These are phyloP conservation scores for Sebastes taczanowskii DNA, from an alignment of 2,797 vertebrate species.

Conservation along the genomic window DNA sequence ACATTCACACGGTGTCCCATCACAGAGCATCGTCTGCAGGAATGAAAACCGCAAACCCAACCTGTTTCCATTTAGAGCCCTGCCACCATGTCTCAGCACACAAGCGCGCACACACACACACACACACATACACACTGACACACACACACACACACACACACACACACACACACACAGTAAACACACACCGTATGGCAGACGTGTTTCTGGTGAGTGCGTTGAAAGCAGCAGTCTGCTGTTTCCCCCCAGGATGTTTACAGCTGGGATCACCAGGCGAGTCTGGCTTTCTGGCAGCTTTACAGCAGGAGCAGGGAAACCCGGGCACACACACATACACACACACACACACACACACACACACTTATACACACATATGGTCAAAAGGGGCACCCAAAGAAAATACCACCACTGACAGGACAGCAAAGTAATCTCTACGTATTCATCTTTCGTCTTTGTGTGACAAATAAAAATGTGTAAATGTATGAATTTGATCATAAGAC, in stretches of 20 bases:
- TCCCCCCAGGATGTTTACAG: conserved; percentile 77
- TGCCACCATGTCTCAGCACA: conserved; percentile 42
- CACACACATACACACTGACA: background rate
- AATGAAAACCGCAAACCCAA: conserved; percentile 72
- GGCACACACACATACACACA: conserved; percentile 7
- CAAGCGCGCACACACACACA: background rate
- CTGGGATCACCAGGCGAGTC: conserved; percentile 74
- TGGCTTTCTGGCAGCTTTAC: conserved; percentile 76
- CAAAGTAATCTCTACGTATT: background rate
- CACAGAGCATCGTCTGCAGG: conserved; percentile 61
- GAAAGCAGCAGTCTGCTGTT: conserved; percentile 52
- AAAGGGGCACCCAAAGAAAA: conserved; percentile 40
- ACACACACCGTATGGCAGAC: conserved; percentile 6
- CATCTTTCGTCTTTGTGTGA: background rate
- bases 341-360: background rate
- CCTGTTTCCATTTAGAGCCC: conserved; percentile 80
- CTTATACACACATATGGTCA: conserved; percentile 2
- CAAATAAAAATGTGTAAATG: background rate
- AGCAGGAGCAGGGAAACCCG: conserved; percentile 66
- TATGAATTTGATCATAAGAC: background rate
- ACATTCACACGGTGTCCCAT: conserved; percentile 60
- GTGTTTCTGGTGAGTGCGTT: conserved; percentile 46
- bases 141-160: background rate
- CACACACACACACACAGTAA: conserved; percentile 3
- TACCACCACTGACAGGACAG: conserved; percentile 5